Evolutionary conservation across 2,797 vertebrate species (phyloP), one percentile per base, ranked within the genome.

Genomic region (Aeoliscus strigatus): DNA sequence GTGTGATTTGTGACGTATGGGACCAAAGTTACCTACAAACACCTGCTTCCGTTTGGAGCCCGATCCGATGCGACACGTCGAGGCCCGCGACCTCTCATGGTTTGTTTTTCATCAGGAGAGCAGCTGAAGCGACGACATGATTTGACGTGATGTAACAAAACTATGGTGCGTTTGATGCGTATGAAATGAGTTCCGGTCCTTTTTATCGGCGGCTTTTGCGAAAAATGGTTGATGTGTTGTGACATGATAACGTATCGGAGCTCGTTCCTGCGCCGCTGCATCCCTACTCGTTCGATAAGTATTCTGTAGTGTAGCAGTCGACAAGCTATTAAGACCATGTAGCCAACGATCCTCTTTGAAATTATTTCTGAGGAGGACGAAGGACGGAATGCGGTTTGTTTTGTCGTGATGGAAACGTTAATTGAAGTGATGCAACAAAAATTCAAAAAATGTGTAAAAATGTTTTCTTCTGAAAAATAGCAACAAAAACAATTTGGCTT

Each of bases 141-240:
- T 65, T 70, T 68, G 44, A 28, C 9, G 70, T 81, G 64, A 66
- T 43, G 65, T 77, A 44, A 68, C 53, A 72, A 67, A 73, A 63
- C 47, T 52, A 34, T 46, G 51, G 58, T 73, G 51, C 40, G 30
- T 45, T 29, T 56, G 26, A 50, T 43, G 35, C 18, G 29, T 39
- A 39, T 39, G 27, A 65, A 43, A 45, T 52, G 66, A 6, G n/a
- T n/a, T n/a, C n/a, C n/a, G n/a, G n/a, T 71, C 51, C 47, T 66
- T 68, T 74, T 79, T 70, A 75, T 68, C 58, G 53, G 73, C 52
- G 63, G 65, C 30, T 66, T 79, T 66, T 75, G 78, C 75, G 55
- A 72, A 69, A 77, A 73, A 66, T 74, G 59, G 59, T 79, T 24
- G 45, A 55, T 75, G 83, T 86, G 39, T 79, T 70, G 80, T 79